Evolutionary conservation across 1,140 invertebrate species (phyloP), one percentile per base, ranked within the genome.

Genomic region (Dermatophagoides farinae): DNA sequence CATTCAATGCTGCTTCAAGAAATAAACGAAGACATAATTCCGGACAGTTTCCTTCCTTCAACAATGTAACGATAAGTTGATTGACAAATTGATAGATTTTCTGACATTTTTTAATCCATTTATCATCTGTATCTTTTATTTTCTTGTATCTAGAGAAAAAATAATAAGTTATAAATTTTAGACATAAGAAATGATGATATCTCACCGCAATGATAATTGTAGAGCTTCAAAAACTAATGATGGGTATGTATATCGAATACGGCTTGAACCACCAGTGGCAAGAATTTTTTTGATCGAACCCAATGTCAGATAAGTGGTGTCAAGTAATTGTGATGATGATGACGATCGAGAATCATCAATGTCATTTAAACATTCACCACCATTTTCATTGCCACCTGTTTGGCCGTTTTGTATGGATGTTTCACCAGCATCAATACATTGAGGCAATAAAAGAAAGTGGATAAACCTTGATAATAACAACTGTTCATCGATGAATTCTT

Each of bases 1-100:
- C 88, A 0, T 90, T 87, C 51, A 96, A 72, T 0, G 92, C 91
- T 2, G 91, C 93, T 74, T 97, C 90, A 2, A 96, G 76, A 73
- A 93, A 97, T 23, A 99, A 71, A 69, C 92, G 79, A 10, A 98
- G 73, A 0, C 92, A 88, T 59, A 98, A 70, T 68, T 98, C 93
- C 0, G 90, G 84, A 44, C 91, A 75, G 66, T 77, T 77, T 16
- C 68, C 65, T 0, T 88, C 89, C 71, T 96, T 96, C 61, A 90
- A 87, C 43, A 99, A 72, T 40, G 86, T 84, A 25, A 80, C 84
- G 62, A 98, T 95, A 1, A 90, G 96, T 63, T 67, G 65, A 70
- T 96, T 90, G 69, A 90, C 96, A 71, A 96, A 97, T 70, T 95
- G 86, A 73, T 98, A 96, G 54, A 98, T 93, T 73, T 97, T 97